phyloP scores from a whole-genome alignment of 2,888 invertebrate genomes.

The Drosophila colorata region DNA sequence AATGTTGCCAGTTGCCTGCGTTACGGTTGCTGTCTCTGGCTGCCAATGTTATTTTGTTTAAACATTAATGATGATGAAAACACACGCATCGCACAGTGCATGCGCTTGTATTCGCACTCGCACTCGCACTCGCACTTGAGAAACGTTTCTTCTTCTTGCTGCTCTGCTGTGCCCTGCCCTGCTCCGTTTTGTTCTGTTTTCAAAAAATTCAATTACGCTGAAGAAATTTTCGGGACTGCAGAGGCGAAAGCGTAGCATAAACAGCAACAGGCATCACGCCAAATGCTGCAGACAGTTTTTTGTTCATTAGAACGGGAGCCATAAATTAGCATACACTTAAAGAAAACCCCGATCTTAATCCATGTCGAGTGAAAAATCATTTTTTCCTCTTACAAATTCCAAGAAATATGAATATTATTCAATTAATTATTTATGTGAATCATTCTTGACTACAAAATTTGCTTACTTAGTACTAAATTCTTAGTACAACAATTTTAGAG shows the following conservation, averaged over 20 bases:
- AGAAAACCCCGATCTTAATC: neutral
- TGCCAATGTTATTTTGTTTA: conserved; percentile 79
- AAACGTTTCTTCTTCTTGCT: conserved; percentile 25
- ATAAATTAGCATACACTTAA: conserved; percentile 19
- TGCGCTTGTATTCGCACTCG: conserved; percentile 43
- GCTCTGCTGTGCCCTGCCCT: too few relatives aligned
- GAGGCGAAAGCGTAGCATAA: conserved; percentile 36
- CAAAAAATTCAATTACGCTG: conserved; percentile 48
- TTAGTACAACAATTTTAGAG: too few relatives aligned
- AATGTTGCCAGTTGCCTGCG: conserved; percentile 24
- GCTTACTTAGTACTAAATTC: too few relatives aligned
- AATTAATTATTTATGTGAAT: too few relatives aligned
- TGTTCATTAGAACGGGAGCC: conserved; percentile 14
- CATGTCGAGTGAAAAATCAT: too few relatives aligned
- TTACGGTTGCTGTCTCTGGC: conserved; percentile 46
- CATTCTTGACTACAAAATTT: too few relatives aligned
- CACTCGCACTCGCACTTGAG: conserved; percentile 39
- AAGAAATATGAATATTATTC: too few relatives aligned
- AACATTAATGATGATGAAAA: conserved; percentile 78
- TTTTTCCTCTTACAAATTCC: too few relatives aligned
- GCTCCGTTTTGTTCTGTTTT: conserved; percentile 12
- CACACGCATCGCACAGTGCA: conserved; percentile 58
- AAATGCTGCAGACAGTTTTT: conserved; percentile 10
- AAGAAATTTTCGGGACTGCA: conserved; percentile 38
- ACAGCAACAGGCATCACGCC: conserved; percentile 38